phyloP scores from a whole-genome alignment of 2,113 vertebrate species.

The Meleagris gallopavo region DNA sequence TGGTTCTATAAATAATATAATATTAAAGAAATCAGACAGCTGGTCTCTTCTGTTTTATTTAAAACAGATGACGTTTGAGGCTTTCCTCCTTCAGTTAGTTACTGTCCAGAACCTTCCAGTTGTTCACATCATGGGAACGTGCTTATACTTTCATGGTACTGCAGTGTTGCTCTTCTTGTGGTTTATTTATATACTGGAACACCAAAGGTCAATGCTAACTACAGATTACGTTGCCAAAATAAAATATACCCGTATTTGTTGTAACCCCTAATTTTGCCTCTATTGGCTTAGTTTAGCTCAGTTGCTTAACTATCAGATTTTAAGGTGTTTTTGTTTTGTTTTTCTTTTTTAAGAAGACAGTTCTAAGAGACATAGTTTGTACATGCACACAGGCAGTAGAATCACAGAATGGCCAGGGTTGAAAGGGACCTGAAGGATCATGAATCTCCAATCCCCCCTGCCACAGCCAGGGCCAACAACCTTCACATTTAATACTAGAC shows the following conservation, averaged over 20 bases:
- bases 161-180: constrained; percentile 39
- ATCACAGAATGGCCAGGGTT: not conserved
- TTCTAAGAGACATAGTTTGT: not conserved
- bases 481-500: too few relatives aligned
- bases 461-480: too few relatives aligned
- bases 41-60: not conserved
- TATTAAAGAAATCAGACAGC: not conserved
- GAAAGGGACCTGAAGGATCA: too few relatives aligned
- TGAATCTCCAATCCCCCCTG: too few relatives aligned
- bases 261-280: constrained; percentile 36
- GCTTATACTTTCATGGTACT: constrained; percentile 73
- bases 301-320: not conserved
- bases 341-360: not conserved
- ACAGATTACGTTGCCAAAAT: constrained; percentile 55
- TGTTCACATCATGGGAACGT: constrained; percentile 28
- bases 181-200: constrained; percentile 53
- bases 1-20: not conserved
- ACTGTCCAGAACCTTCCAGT: constrained; percentile 27
- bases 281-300: not conserved
- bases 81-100: constrained; percentile 54
- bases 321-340: not conserved
- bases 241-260: constrained; percentile 16
- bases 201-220: constrained; percentile 57
- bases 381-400: not conserved
- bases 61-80: constrained; percentile 11